phyloP scores from a whole-genome alignment of 2,888 invertebrate genomes.

The Phengaris arion region DNA sequence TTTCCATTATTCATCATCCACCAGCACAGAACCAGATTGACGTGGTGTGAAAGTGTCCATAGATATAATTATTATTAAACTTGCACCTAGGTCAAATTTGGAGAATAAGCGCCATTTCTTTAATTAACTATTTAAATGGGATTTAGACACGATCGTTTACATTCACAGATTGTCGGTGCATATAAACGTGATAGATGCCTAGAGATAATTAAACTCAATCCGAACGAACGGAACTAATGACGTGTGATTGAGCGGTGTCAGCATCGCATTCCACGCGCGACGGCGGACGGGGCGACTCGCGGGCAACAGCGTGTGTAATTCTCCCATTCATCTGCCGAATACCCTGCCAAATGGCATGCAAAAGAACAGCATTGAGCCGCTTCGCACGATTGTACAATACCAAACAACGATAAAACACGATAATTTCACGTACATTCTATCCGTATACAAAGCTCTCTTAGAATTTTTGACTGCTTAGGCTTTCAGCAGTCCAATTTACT shows the following conservation, averaged over 20 bases:
- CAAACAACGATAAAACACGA: conserved; percentile 17
- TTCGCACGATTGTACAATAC: not conserved
- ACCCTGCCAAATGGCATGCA: conserved; percentile 43
- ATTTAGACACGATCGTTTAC: not conserved
- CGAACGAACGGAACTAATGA: conserved; percentile 33
- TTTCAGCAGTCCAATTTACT: conserved; percentile 29
- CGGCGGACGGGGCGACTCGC: conserved; percentile 42
- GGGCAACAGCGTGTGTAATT: conserved; percentile 68
- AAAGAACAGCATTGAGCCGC: conserved; percentile 30
- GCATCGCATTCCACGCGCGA: conserved; percentile 49
- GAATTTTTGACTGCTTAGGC: conserved; percentile 18
- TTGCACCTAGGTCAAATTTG: too few species aligned
- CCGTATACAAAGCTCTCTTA: conserved; percentile 3
- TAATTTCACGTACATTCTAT: not conserved
- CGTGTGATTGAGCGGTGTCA: conserved; percentile 67
- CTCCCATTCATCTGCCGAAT: conserved; percentile 56
- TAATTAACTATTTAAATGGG: not conserved
- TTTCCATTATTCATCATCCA: too few species aligned
- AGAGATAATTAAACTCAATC: conserved; percentile 18
- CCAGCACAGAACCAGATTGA: too few species aligned
- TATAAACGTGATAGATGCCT: conserved; percentile 1
- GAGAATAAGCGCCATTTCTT: not conserved
- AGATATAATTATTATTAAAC: too few species aligned
- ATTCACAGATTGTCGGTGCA: not conserved
- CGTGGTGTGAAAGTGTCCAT: too few species aligned